Evolutionary conservation across 2,797 vertebrate genomes (phyloP), one percentile per base, ranked within the genome.

Genomic region (Hippocampus kuda): DNA sequence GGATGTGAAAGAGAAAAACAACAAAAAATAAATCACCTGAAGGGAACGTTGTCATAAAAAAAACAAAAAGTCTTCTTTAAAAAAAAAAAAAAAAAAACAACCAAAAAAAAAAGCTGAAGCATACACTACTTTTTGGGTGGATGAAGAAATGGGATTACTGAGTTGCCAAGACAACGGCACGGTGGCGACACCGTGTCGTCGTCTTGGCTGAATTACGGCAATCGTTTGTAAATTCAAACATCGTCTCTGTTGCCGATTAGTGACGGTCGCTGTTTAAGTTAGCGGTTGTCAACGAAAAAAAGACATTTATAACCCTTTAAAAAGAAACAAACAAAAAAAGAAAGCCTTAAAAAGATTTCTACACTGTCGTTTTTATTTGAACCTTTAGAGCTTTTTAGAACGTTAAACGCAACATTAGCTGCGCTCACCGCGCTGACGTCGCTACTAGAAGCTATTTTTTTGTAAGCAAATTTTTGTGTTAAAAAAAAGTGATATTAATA

Each of bases 281-380:
- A 85, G 84, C 74, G 70, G 74, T 73, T 34, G 68, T 38, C 69
- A 81, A 71, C 15, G 16, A 13, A 34, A 18, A 66, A 74, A 83
- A 89, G 2, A 60, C 18, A 30, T 18, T 15, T 10, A 27, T 60
- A 1, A 60, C 16, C 59, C 59, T 30, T 60, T 60, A 20, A 65
- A 26, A 65, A 44, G 2, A 38, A 13, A n/a, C 4, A n/a, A 63
- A 49, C 6, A 49, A 66, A 49, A 66, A 73, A 82, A 88, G n/a
- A 73, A 82, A 82, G 86, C 87, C 88, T 89, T 88, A 88, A 86
- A 46, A 30, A 79, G 79, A 80, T 86, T 85, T 87, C 77, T 81
- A 77, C 71, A 18, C 6, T 60, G 56, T 34, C 16, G 2, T 72
- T 69, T 73, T 83, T 76, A 77, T 83, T 82, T 85, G 82, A 83